Conservation (phyloP, 2,797 vertebrate species). For the Coregonus ussuriensis region DNA sequence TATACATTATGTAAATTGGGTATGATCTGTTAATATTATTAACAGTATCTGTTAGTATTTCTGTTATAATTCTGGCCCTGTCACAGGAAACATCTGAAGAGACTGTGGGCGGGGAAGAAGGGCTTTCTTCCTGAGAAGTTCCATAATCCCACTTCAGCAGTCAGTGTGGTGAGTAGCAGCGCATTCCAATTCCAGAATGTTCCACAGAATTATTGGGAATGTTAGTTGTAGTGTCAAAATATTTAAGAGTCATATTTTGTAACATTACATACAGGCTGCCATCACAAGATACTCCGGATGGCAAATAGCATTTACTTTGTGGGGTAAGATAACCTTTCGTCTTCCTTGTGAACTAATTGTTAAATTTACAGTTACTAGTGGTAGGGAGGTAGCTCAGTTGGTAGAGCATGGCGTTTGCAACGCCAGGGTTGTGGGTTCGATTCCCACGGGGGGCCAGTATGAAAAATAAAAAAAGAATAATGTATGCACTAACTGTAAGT, state of each 20-base stretch:
- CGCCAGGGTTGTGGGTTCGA: too few species aligned
- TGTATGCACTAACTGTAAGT: too few species aligned
- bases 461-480: too few species aligned
- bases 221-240: background rate
- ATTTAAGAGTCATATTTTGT: conserved; percentile 4
- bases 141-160: conserved; percentile 72
- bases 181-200: background rate
- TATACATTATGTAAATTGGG: too few species aligned
- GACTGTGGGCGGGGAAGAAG: conserved; percentile 85
- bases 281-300: conserved; percentile 90
- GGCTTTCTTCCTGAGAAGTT: conserved; percentile 81
- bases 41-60: too few species aligned
- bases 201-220: background rate
- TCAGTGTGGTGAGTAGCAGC: conserved; percentile 78
- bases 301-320: conserved; percentile 90
- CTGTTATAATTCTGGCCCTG: background rate
- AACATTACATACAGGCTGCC: conserved; percentile 73
- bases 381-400: too few species aligned
- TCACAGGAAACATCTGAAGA: conserved; percentile 85
- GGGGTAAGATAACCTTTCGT: conserved; percentile 77
- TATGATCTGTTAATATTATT: background rate
- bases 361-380: too few species aligned
- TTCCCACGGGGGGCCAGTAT: too few species aligned
- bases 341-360: background rate
- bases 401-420: too few species aligned